phyloP scores from a whole-genome alignment of 2,888 invertebrate species.

The Scotopteryx bipunctaria region DNA sequence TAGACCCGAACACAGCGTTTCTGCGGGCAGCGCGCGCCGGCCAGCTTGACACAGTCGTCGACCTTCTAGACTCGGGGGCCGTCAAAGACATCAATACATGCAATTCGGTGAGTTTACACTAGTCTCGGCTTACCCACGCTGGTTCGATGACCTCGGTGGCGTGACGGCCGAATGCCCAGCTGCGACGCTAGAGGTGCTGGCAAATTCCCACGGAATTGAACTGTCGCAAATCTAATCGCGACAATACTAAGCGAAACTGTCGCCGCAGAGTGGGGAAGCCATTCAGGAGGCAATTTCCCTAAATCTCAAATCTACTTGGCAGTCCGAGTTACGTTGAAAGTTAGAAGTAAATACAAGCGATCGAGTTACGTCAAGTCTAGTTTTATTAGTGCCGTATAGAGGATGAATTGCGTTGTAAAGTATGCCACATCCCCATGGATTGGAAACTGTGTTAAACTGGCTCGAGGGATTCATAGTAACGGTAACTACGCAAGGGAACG shows the following conservation, averaged over 20 bases:
- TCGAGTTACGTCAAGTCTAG: background rate
- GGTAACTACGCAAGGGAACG: constrained; percentile 37
- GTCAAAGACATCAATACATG: constrained; percentile 98
- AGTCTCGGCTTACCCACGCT: background rate
- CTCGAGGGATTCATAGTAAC: constrained; percentile 47
- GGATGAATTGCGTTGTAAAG: background rate
- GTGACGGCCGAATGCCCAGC: no score
- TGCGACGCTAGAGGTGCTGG: no score
- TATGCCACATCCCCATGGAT: constrained; percentile 18
- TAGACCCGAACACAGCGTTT: constrained; percentile 98
- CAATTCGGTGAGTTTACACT: constrained; percentile 92
- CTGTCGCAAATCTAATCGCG: no score
- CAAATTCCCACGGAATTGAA: no score
- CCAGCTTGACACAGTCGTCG: constrained; percentile 96
- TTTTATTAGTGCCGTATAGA: background rate
- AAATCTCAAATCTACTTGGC: no score
- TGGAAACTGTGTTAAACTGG: constrained; percentile 44
- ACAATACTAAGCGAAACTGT: no score
- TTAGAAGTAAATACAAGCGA: background rate
- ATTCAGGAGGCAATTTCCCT: no score
- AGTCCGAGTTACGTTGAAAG: no score
- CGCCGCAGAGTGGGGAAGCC: no score
- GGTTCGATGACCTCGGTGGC: no score
- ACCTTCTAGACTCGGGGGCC: constrained; percentile 93
- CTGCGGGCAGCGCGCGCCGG: constrained; percentile 98